phyloP scores from a whole-genome alignment of 64 coral and sea anemone genomes.

The Montipora efflorescens region DNA sequence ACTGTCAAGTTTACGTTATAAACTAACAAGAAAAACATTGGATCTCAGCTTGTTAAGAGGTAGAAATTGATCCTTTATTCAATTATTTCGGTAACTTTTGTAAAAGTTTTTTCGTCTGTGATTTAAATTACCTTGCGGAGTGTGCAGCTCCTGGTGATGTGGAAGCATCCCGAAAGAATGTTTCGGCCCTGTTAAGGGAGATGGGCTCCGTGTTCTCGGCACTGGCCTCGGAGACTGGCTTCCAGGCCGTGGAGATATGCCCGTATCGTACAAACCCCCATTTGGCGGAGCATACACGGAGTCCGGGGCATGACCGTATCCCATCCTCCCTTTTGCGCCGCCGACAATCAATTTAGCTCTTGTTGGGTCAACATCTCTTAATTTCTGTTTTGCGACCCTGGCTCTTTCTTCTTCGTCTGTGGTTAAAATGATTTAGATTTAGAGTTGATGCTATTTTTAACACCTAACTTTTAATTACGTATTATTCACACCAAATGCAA shows the following conservation, averaged over 20 bases:
- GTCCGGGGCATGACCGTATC: slow-evolving; percentile 89
- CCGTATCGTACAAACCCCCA: slow-evolving; percentile 68
- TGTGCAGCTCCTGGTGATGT: slow-evolving; percentile 21
- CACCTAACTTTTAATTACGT: not conserved
- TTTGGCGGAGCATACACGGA: slow-evolving; percentile 53
- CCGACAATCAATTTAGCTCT: slow-evolving; percentile 87
- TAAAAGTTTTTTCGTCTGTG: not conserved
- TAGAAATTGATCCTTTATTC: no score
- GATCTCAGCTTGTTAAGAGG: no score
- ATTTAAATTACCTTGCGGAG: slow-evolving; percentile 2
- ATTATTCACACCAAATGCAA: not conserved
- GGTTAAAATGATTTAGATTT: slow-evolving; percentile 39
- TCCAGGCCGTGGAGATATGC: slow-evolving; percentile 74
- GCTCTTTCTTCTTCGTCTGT: slow-evolving; percentile 87
- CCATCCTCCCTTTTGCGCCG: slow-evolving; percentile 82
- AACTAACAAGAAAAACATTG: no score
- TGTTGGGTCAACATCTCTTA: slow-evolving; percentile 66
- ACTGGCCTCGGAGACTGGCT: slow-evolving; percentile 78
- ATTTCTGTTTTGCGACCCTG: slow-evolving; percentile 75
- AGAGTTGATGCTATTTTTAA: not conserved
- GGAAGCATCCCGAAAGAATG: slow-evolving; percentile 41
- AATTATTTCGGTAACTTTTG: not conserved
- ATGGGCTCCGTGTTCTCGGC: slow-evolving; percentile 40
- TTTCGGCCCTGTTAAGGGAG: slow-evolving; percentile 6
- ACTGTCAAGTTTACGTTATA: no score